These are phyloP conservation scores for Geopemphigus sp. DNA, from an alignment of 1,140 invertebrate species.

Conservation along the genomic window DNA sequence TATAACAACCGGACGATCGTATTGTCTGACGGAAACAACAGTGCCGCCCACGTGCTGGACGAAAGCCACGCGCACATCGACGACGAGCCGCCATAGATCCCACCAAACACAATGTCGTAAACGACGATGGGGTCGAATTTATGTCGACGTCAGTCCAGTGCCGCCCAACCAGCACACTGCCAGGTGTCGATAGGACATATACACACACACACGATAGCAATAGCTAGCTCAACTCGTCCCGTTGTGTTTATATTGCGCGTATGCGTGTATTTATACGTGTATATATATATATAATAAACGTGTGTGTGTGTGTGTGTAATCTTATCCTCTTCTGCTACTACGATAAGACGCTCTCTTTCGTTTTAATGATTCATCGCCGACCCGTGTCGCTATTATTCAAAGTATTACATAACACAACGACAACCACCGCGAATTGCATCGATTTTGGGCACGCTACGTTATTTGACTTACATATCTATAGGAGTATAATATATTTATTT, in stretches of 20 bases:
- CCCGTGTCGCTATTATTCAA: constrained; percentile 3
- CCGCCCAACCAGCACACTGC: neutral
- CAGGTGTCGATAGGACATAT: neutral
- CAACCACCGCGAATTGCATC: neutral
- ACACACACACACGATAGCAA: neutral
- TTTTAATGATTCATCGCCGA: constrained; percentile 16
- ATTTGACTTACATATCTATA: neutral
- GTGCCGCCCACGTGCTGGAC: too few species aligned
- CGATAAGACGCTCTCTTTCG: neutral
- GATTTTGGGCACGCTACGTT: neutral
- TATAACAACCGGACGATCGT: neutral
- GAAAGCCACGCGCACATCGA: too few species aligned
- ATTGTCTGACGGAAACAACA: neutral
- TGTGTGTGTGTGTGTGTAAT: too few species aligned
- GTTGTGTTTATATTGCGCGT: too few species aligned
- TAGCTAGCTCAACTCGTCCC: too few species aligned
- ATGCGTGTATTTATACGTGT: too few species aligned
- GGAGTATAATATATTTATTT: neutral
- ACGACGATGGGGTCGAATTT: too few species aligned
- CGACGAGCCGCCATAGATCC: too few species aligned
- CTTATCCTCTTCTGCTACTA: too few species aligned
- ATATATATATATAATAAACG: too few species aligned
- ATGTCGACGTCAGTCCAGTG: too few species aligned
- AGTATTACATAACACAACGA: neutral
- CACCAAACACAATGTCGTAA: too few species aligned